These are phyloP conservation scores for Acanthoscelides obtectus DNA, from an alignment of 2,888 invertebrate species.

Conservation along the genomic window DNA sequence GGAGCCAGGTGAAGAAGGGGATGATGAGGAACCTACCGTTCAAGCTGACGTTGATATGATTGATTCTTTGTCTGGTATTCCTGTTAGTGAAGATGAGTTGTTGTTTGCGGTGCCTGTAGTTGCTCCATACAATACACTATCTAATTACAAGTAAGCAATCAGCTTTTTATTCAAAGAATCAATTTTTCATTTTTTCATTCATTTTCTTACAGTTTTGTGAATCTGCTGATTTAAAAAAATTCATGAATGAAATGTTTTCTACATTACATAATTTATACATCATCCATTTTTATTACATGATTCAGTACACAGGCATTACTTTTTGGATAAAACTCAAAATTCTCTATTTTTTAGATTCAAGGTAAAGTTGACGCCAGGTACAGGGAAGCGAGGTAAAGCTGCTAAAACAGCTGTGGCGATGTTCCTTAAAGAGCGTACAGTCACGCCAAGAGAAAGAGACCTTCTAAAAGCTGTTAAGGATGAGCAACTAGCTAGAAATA, in stretches of 20 bases:
- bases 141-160: slow-evolving; percentile 78
- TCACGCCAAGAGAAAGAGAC: slow-evolving; percentile 78
- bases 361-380: slow-evolving; percentile 93
- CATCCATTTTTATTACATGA: too few species aligned
- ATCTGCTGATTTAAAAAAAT: too few species aligned
- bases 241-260: too few species aligned
- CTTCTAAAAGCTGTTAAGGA: slow-evolving; percentile 89
- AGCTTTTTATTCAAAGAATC: too few species aligned
- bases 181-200: too few species aligned
- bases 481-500: slow-evolving; percentile 85
- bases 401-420: slow-evolving; percentile 86
- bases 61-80: slow-evolving; percentile 77
- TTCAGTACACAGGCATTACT: too few species aligned
- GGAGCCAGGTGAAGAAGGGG: slow-evolving; percentile 30
- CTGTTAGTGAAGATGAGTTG: slow-evolving; percentile 81
- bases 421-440: slow-evolving; percentile 77
- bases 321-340: too few species aligned
- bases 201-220: too few species aligned
- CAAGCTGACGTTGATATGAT: slow-evolving; percentile 69
- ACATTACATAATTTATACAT: too few species aligned
- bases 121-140: slow-evolving; percentile 87
- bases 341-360: slow-evolving; percentile 76
- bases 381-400: slow-evolving; percentile 91
- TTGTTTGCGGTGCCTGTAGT: slow-evolving; percentile 92
- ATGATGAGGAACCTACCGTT: slow-evolving; percentile 48